Base-by-base conservation (phyloP, 2,888 invertebrate genomes). In the Hirtodrosophila trivittata region DNA sequence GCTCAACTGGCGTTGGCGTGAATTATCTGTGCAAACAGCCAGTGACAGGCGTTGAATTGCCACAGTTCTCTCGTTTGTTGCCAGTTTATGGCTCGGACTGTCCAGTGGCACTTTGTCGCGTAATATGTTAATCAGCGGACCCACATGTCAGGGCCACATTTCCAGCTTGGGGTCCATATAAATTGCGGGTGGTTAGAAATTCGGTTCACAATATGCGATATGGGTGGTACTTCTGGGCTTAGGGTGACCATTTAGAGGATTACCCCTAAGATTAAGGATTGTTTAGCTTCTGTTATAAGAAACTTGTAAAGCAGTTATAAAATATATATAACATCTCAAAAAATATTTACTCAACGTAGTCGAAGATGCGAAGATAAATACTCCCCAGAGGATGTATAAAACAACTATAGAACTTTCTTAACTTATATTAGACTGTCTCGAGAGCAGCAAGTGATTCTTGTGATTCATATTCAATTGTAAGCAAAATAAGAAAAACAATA, bases 1-100 rank as follows among this genome's bases (percentile, higher is more conserved):
- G 55, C 32, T 12, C 41, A 38, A 37, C 38, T 67, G 75, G 75
- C 60, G 86, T 80, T 86, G 84, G 77, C 77, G 84, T 84, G 77
- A 83, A 87, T 87, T 84, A 83, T 87, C 80, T 75, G 84, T 56
- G 73, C 86, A 83, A 87, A 77, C 71, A 77, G 77, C 77, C 75
- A 81, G 73, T 80, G 87, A 86, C 84, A 85, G 80, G 83, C 84
- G 87, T 87, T 87, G 86, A 85, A 86, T 87, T 83, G 86, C 60
- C 75, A 55, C 78, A 78, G 69, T 62, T 67, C 32, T 14, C 30
- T 45, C 30, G 30, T 38, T 41, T 33, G 33, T 21, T 12, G 18
- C 7, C 10, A 14, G 39, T 45, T 43, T 38, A 39, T 47, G 51
- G 57, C 49, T 57, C 26, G 21, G 35, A 54, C 65, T 74, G 74